Conservation (phyloP, 2,888 invertebrate species). For the Aporophyla nigra region DNA sequence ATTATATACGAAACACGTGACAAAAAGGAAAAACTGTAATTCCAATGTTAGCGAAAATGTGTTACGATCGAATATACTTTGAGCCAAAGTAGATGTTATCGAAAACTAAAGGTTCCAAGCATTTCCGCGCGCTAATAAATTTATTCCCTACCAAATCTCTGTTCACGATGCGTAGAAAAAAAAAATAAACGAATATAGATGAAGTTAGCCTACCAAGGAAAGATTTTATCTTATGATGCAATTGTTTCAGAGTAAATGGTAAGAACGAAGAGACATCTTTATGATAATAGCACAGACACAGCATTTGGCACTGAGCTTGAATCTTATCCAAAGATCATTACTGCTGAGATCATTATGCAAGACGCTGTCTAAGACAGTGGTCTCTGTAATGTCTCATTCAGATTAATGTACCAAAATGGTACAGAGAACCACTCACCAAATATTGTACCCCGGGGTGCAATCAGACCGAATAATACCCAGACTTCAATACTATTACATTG, state of each 20-base stretch:
- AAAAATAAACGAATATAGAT: conserved; percentile 15
- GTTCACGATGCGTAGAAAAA: conserved; percentile 9
- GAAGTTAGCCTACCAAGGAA: conserved; percentile 12
- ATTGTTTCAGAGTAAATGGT: conserved; percentile 41
- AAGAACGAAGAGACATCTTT: conserved; percentile 47
- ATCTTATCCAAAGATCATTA: conserved; percentile 64
- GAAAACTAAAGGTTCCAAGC: conserved; percentile 12
- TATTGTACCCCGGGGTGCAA: conserved; percentile 61
- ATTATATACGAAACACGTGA: conserved; percentile 28
- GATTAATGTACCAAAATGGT: conserved; percentile 67
- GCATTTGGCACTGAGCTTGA: conserved; percentile 65
- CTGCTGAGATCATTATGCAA: conserved; percentile 68
- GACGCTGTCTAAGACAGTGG: conserved; percentile 66
- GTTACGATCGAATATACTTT: conserved; percentile 35
- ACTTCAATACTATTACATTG: conserved; percentile 34
- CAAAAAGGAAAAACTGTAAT: conserved; percentile 23
- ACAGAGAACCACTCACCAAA: conserved; percentile 51
- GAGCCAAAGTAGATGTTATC: conserved; percentile 20
- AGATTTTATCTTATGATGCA: conserved; percentile 41
- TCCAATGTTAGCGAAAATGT: conserved; percentile 26
- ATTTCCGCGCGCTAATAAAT: conserved; percentile 41
- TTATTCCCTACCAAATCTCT: conserved; percentile 35
- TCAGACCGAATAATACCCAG: conserved; percentile 48
- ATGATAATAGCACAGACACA: conserved; percentile 50
- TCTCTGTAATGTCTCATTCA: conserved; percentile 54